Base-by-base conservation (phyloP, 2,797 vertebrate species). In the Pangasius mekongensis region DNA sequence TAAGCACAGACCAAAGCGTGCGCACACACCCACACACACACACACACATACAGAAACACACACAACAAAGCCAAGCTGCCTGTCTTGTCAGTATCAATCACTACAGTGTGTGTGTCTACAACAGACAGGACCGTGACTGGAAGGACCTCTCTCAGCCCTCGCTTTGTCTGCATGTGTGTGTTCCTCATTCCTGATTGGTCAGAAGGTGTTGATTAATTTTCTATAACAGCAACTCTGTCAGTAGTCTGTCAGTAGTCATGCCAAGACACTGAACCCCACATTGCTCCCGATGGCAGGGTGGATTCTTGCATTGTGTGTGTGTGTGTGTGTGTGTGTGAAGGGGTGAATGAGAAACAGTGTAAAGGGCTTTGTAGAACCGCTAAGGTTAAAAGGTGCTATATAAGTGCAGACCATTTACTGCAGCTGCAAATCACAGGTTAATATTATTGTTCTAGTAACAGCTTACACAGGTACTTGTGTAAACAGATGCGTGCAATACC, bases 101-200 rank as follows among this genome's bases (percentile, higher is more conserved):
- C 24, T 52, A 56, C 47, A 7, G 10, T 74, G 43, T 14, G 43
- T 13, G 9, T 22, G 2, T 71, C 30, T 39, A 43, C 2, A 73
- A 74, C 22, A 47, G 39, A 74, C 39, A 47, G 10, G 8, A 30
- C 47, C 47, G 6, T 52, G 16, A 77, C 47, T 27, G 52, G 47
- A 78, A 30, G 49, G n/a, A 78, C 76, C 14, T 78, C 27, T 77
- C 20, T 77, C 74, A 77, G n/a, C 27, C 71, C 22, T 74, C 22
- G 43, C n/a, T 5, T 47, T 27, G 39, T 27, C 47, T 77, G 43
- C 13, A 7, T 52, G 4, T 43, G 73, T 49, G 27, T 77, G 27
- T 49, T 66, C 64, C 64, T 30, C n/a, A 64, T 43, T 43, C n/a
- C 73, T 76, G 73, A 74, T 47, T 43, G 71, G 71, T 69, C 73